Evolutionary conservation across 2,888 invertebrate species (phyloP).

Genomic region (Eretmocerus hayati): DNA sequence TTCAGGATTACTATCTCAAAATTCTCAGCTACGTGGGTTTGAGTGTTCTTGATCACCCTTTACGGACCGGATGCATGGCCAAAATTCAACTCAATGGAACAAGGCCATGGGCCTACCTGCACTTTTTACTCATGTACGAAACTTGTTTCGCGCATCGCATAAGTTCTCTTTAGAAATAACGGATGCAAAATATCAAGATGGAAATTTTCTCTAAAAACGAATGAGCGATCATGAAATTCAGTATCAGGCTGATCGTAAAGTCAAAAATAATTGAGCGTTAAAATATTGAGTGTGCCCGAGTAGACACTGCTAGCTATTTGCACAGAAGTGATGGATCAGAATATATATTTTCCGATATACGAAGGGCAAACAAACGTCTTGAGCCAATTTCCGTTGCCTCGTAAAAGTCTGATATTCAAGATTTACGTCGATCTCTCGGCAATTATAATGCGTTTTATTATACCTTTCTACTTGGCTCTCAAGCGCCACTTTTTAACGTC

Average conservation of each 20-base stretch:
- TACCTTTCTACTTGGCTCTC: conserved; percentile 25
- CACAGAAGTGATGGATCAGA: too few species aligned
- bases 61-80: too few species aligned
- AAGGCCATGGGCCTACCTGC: too few species aligned
- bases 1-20: too few species aligned
- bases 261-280: conserved; percentile 21
- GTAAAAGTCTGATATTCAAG: conserved; percentile 43
- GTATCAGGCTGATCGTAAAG: conserved; percentile 15
- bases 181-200: neutral
- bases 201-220: neutral
- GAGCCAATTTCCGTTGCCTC: conserved; percentile 41
- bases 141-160: too few species aligned
- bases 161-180: too few species aligned
- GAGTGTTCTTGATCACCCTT: too few species aligned
- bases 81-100: too few species aligned
- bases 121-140: too few species aligned
- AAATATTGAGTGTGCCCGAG: conserved; percentile 16
- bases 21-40: too few species aligned
- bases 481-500: conserved; percentile 24
- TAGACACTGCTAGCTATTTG: conserved; percentile 10
- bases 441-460: conserved; percentile 47
- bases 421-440: conserved; percentile 43
- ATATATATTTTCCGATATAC: conserved; percentile 27
- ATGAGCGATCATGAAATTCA: conserved; percentile 5
- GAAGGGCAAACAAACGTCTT: conserved; percentile 31